These are phyloP conservation scores for Todiramphus chloris DNA, from an alignment of 2,113 vertebrate genomes.

Conservation along the genomic window DNA sequence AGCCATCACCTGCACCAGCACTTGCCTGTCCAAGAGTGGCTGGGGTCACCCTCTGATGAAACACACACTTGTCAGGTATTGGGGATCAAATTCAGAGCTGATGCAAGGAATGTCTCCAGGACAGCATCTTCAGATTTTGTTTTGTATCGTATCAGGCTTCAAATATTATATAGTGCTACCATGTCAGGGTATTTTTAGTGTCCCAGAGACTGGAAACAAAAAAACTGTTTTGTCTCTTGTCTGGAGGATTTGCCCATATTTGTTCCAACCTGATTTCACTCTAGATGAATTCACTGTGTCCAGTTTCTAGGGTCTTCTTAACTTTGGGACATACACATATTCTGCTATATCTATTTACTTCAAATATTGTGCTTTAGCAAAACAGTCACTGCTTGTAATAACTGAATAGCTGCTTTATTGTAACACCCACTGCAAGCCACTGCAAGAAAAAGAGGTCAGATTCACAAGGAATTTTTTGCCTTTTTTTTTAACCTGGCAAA, in stretches of 20 bases:
- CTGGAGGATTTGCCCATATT: conserved; percentile 44
- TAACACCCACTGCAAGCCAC: not conserved
- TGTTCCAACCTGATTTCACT: conserved; percentile 17
- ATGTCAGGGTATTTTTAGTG: conserved; percentile 24
- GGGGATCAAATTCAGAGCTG: not conserved
- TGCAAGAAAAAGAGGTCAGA: not conserved
- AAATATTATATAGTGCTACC: not conserved
- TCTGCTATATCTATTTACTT: not conserved
- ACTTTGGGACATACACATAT: not conserved
- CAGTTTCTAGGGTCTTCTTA: conserved; percentile 55
- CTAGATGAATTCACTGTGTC: not conserved
- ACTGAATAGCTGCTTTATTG: conserved; percentile 63
- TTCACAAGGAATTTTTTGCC: not conserved
- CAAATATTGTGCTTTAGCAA: conserved; percentile 6
- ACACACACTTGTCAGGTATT: not conserved
- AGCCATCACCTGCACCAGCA: not conserved
- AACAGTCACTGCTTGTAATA: conserved; percentile 27
- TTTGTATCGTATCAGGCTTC: not conserved
- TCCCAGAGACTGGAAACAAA: conserved; percentile 23
- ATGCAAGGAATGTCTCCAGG: not conserved
- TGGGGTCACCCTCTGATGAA: not conserved
- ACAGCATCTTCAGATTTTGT: not conserved
- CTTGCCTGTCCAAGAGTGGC: not conserved
- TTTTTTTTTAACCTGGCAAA: not conserved
- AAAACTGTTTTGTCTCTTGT: conserved; percentile 50